phyloP scores from a whole-genome alignment of 2,797 vertebrate genomes.

The Myotis myotis region DNA sequence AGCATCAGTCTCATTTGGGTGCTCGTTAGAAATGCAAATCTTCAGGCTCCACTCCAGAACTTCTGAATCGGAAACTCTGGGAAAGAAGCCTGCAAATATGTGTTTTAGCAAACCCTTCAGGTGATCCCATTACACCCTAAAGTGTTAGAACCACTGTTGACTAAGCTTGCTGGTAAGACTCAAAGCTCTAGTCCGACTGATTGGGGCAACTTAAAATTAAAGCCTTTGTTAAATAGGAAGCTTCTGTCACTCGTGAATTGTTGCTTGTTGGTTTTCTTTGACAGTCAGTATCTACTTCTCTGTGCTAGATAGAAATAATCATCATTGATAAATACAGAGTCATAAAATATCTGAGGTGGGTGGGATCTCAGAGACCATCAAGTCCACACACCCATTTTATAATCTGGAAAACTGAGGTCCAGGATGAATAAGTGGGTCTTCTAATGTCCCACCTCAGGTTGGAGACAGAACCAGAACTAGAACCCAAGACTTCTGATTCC shows the following conservation, averaged over 20 bases:
- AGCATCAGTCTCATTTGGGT: not conserved
- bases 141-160: not conserved
- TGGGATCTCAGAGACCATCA: not conserved
- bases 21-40: not conserved
- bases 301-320: not conserved
- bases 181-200: not conserved
- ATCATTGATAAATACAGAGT: not conserved
- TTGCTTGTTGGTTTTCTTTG: not conserved
- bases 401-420: slow-evolving; percentile 30
- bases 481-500: not conserved
- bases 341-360: not conserved
- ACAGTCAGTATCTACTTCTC: not conserved
- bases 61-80: not conserved
- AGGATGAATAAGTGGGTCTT: not conserved
- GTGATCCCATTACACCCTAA: not conserved
- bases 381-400: not conserved
- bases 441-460: not conserved
- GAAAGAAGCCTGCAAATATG: not conserved
- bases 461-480: not conserved
- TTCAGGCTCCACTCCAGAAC: not conserved
- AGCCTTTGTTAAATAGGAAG: not conserved
- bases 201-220: not conserved
- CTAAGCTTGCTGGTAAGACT: not conserved
- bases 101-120: not conserved
- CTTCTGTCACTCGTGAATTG: not conserved